Evolutionary conservation across 1,140 invertebrate genomes (phyloP).

Genomic region (Papilio polytes): DNA sequence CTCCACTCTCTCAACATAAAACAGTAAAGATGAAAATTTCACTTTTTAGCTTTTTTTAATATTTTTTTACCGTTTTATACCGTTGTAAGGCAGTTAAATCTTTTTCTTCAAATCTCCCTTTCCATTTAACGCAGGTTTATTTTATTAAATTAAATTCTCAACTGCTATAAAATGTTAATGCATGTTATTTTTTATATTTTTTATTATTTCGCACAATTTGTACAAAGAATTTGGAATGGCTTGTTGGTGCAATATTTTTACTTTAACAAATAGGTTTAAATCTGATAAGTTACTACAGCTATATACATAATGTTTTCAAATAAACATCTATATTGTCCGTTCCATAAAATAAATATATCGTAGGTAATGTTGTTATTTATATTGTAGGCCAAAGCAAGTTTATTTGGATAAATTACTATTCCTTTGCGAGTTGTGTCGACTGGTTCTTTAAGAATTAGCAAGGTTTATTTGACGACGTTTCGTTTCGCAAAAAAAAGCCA

Average conservation of each 20-base stretch:
- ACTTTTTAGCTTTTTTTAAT: background rate
- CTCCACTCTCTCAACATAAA: background rate
- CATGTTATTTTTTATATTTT: background rate
- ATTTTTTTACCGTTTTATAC: background rate
- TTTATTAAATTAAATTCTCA: background rate
- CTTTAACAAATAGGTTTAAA: constrained; percentile 32
- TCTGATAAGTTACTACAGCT: constrained; percentile 29
- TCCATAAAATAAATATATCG: constrained; percentile 16
- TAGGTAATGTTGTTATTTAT: constrained; percentile 37
- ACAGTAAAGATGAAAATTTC: background rate
- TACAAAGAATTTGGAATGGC: constrained; percentile 12
- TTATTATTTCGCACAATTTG: constrained; percentile 27
- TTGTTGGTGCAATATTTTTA: constrained; percentile 37
- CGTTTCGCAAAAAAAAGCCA: constrained; percentile 56
- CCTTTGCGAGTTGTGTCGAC: constrained; percentile 31
- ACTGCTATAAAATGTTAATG: background rate
- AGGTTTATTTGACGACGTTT: constrained; percentile 41
- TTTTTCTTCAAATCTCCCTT: background rate
- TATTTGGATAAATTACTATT: constrained; percentile 31
- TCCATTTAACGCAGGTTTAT: background rate
- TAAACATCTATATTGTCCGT: constrained; percentile 28
- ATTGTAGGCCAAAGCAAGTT: constrained; percentile 37
- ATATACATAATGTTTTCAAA: constrained; percentile 23
- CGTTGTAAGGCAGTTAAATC: background rate
- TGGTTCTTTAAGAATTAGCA: constrained; percentile 23